These are phyloP conservation scores for Helarctos malayanus DNA, from an alignment of 2,797 vertebrate species.

Conservation along the genomic window DNA sequence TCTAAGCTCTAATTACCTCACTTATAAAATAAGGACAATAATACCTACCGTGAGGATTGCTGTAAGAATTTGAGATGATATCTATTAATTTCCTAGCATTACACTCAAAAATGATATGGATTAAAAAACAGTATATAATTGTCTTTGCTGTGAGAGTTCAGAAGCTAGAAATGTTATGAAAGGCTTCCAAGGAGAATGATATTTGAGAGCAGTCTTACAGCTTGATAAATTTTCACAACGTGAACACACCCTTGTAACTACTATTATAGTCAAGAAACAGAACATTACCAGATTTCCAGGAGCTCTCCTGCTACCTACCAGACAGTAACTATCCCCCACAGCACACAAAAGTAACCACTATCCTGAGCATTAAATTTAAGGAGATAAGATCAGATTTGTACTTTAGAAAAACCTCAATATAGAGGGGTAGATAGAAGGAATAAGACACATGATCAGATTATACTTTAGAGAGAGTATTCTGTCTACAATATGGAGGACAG, in stretches of 20 bases:
- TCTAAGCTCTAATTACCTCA: neutral
- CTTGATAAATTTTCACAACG: constrained; percentile 8
- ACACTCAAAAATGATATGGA: neutral
- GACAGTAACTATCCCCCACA: neutral
- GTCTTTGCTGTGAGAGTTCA: neutral
- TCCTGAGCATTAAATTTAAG: constrained; percentile 20
- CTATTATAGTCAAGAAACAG: constrained; percentile 14
- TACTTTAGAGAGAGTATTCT: neutral
- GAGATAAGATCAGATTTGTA: neutral
- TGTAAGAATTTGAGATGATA: neutral
- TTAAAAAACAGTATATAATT: neutral
- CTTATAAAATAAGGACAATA: neutral
- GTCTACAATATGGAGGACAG: neutral
- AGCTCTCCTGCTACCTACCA: neutral
- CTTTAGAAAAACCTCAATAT: neutral
- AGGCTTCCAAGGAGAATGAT: neutral
- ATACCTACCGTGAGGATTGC: neutral
- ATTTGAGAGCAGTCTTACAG: neutral
- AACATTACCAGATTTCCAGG: neutral
- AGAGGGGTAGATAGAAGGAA: neutral
- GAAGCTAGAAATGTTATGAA: neutral
- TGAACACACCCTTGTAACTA: neutral
- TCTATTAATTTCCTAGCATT: neutral
- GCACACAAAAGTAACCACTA: neutral
- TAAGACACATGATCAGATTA: constrained; percentile 5